These are phyloP conservation scores for Carabus problematicus DNA, from an alignment of 2,888 invertebrate genomes.

Conservation along the genomic window DNA sequence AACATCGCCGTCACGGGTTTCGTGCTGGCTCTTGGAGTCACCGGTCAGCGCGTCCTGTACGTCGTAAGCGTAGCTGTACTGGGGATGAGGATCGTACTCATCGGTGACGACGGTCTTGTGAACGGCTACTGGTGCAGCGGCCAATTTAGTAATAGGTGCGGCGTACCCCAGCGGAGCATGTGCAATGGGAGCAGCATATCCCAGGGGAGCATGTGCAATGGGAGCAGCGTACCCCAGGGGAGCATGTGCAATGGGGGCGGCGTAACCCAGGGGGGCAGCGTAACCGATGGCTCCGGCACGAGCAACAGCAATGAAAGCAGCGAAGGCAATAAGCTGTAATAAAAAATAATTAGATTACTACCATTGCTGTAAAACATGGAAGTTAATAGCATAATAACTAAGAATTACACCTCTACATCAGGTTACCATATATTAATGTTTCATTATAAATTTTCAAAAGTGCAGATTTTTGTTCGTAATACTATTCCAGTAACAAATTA, in stretches of 20 bases:
- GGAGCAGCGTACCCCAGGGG: conserved; percentile 47
- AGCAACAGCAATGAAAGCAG: conserved; percentile 46
- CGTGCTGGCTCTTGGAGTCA: conserved; percentile 67
- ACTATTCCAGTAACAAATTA: too few relatives aligned
- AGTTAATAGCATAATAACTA: too few relatives aligned
- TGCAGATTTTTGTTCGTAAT: too few relatives aligned
- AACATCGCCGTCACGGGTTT: conserved; percentile 69
- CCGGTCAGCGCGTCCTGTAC: conserved; percentile 65
- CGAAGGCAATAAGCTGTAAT: conserved; percentile 42
- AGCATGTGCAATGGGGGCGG: conserved; percentile 45
- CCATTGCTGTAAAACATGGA: too few relatives aligned
- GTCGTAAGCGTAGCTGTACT: conserved; percentile 66
- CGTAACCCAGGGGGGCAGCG: conserved; percentile 44
- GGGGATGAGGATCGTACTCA: conserved; percentile 55
- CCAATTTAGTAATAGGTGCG: conserved; percentile 38
- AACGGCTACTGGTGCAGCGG: conserved; percentile 44
- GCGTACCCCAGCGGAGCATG: conserved; percentile 41
- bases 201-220: conserved; percentile 27
- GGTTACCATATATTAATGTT: too few relatives aligned
- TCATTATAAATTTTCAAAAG: too few relatives aligned
- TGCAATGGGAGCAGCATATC: conserved; percentile 45
- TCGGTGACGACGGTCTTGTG: conserved; percentile 49
- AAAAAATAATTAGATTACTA: too few relatives aligned
- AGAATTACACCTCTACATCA: too few relatives aligned
- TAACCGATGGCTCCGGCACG: conserved; percentile 43